Percentiles rank a stretch among this genome's conserved stretches.
Conservation (phyloP, 2,888 invertebrate species). For the Calliopum simillimum region DNA sequence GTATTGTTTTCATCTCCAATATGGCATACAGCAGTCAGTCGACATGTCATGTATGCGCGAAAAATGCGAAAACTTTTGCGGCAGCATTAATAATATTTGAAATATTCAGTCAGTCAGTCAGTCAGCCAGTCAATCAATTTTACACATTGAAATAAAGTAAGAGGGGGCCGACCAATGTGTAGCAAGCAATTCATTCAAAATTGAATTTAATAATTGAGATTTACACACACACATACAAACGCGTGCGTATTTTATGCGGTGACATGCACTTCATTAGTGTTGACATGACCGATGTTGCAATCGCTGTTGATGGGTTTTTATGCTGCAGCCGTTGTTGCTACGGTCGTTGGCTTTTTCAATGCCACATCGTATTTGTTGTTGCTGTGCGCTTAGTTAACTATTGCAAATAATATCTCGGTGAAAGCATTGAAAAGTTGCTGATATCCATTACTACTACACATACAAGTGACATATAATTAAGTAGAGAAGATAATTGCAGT, state of each 20-base stretch:
- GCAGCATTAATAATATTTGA: background rate
- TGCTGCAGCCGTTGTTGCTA: background rate
- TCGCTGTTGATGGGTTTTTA: background rate
- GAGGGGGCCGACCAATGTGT: background rate
- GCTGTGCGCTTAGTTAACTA: no score
- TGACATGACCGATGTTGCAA: conserved; percentile 14
- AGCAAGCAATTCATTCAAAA: conserved; percentile 15
- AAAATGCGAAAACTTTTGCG: background rate
- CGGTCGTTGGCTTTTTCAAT: background rate
- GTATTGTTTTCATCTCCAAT: no score
- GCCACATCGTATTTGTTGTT: no score
- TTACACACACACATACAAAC: background rate
- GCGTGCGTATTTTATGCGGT: background rate
- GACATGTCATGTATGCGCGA: background rate
- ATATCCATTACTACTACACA: no score
- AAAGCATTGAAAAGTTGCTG: no score
- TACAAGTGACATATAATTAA: no score
- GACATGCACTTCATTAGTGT: conserved; percentile 27
- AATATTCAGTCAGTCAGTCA: background rate
- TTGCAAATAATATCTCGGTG: no score
- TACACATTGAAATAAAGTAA: background rate
- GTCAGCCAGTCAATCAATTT: background rate
- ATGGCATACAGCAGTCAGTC: no score
- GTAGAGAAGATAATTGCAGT: no score
- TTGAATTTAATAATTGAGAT: conserved; percentile 30